A percentile compares a stretch with the other conserved stretches of the same genome.
Evolutionary conservation across 2,888 invertebrate genomes (phyloP).

Genomic region (Cylindroiulus punctatus): DNA sequence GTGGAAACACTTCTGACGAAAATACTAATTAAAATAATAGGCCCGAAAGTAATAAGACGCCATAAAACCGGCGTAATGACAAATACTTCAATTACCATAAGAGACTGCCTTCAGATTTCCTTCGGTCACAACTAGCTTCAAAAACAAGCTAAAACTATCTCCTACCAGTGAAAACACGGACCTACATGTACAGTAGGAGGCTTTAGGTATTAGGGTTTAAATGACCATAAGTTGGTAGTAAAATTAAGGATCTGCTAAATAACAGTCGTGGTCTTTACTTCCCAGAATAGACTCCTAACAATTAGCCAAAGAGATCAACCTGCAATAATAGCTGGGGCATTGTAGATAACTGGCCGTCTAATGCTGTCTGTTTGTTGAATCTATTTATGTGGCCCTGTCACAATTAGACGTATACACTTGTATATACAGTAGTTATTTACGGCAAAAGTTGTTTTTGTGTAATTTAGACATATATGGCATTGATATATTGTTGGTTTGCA

Average conservation of each 20-base stretch:
- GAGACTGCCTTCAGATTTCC: conserved; percentile 33
- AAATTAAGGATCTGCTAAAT: conserved; percentile 36
- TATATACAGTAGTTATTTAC: neutral
- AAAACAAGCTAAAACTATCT: neutral
- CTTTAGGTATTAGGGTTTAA: conserved; percentile 31
- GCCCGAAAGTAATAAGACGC: conserved; percentile 40
- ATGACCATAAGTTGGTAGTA: conserved; percentile 22
- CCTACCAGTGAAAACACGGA: neutral
- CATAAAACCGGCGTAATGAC: conserved; percentile 34
- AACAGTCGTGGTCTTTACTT: neutral
- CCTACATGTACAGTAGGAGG: neutral
- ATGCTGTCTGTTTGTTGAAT: neutral
- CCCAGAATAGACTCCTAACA: conserved; percentile 15
- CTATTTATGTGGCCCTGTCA: neutral
- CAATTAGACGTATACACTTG: neutral
- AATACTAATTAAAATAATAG: conserved; percentile 47
- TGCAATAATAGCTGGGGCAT: neutral
- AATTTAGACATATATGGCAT: neutral
- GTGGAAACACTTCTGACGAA: neutral
- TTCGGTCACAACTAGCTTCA: neutral
- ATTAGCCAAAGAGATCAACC: conserved; percentile 1
- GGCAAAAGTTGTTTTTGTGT: neutral
- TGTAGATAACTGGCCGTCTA: neutral
- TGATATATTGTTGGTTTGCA: too few species aligned
- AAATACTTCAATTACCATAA: conserved; percentile 47